Evolutionary conservation across 2,113 vertebrate genomes (phyloP), one percentile per base, ranked within the genome.

Genomic region (Callionymus lyra): DNA sequence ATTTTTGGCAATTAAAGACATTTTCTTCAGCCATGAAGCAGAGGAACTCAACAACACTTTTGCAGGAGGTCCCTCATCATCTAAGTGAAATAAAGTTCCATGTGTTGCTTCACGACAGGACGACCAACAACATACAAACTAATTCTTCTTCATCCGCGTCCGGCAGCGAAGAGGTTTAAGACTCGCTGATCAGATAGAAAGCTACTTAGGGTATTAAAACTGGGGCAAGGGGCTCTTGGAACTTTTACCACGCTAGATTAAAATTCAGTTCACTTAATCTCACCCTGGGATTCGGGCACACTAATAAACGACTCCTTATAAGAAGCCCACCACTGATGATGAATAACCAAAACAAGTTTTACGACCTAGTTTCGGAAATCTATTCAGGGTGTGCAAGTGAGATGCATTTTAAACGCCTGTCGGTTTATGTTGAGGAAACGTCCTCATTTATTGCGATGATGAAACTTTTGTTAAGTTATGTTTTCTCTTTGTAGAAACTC

Each of bases 171-270:
- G 49, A 39, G 53, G 45, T 65, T 68, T 59, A 45, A 38, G 40
- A 63, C 41, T 21, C 50, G 44, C 59, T 55, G 60, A 76, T 72
- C 70, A 65, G 58, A 77, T 44, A 65, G 47, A 62, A 70, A 68
- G 50, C 53, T 65, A 45, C 72, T 81, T 66, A 62, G 43, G 39
- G 49, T 67, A 70, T 77, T 68, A 33, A 68, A 75, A 74, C 9
- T 70, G 59, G 69, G 66, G 53, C 61, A 69, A 37, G 44, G 21
- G 60, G 15, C 39, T 62, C 33, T 58, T 37, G 61, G 53, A 68
- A 67, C 54, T 67, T 71, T 65, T 49, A 61, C 53, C 56, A 59
- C 42, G 45, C 48, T 65, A 47, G 73, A 71, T 75, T 71, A 65
- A 71, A 71, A 61, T 32, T 16, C n/a, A 56, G 47, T 67, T 65